phyloP scores from a whole-genome alignment of 2,113 vertebrate genomes.

The Boulengerochromis microlepis region DNA sequence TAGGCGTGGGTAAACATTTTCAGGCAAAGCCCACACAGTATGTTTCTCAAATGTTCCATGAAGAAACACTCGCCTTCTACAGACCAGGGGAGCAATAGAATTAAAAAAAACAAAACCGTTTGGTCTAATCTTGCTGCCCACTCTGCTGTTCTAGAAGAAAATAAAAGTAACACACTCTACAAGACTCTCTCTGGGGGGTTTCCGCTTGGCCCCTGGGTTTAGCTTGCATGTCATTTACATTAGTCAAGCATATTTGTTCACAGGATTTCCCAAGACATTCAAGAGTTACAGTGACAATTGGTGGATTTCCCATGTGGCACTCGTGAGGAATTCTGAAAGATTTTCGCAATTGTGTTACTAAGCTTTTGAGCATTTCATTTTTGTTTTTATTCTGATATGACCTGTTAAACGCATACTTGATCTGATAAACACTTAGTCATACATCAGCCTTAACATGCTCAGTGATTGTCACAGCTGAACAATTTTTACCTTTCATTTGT shows the following conservation, averaged over 20 bases:
- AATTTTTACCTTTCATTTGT: background rate
- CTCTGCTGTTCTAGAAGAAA: background rate
- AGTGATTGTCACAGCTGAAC: background rate
- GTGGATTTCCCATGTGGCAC: background rate
- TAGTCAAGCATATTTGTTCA: background rate
- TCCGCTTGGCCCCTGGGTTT: background rate
- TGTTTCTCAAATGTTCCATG: slow-evolving; percentile 8
- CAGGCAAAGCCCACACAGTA: background rate
- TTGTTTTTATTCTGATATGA: background rate
- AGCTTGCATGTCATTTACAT: background rate
- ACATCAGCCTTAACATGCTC: background rate
- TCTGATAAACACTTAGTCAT: background rate
- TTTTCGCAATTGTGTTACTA: background rate
- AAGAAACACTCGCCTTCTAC: background rate
- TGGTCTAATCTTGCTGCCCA: slow-evolving; percentile 7
- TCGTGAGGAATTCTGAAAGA: background rate
- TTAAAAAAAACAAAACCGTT: fast-evolving
- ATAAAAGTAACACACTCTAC: background rate
- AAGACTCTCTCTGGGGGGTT: background rate
- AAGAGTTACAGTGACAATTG: background rate
- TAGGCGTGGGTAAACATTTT: background rate
- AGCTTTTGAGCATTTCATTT: background rate
- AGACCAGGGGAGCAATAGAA: background rate
- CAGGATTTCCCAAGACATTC: background rate
- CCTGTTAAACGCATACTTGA: background rate